These are phyloP conservation scores for Sarotherodon lohbergeri DNA, from an alignment of 2,113 vertebrate species.

Conservation along the genomic window DNA sequence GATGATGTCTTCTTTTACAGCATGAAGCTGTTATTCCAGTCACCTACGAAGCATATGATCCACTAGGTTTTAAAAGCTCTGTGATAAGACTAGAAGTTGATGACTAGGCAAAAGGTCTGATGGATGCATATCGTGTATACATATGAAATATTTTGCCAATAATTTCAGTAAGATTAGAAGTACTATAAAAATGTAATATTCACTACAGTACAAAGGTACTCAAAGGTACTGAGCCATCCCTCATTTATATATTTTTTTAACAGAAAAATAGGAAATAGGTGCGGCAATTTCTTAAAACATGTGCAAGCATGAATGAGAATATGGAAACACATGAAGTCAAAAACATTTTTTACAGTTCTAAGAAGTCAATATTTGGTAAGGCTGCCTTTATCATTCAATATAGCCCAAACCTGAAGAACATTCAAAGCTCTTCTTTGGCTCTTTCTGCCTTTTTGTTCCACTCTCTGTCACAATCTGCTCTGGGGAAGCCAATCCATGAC, in stretches of 20 bases:
- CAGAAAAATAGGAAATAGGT: accelerated
- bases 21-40: neutral
- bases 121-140: neutral
- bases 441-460: accelerated
- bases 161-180: neutral
- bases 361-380: neutral
- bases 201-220: neutral
- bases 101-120: neutral
- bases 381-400: neutral
- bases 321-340: neutral
- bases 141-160: neutral
- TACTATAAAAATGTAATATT: neutral
- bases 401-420: neutral
- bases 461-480: neutral
- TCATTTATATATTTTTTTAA: neutral
- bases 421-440: neutral
- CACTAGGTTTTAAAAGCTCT: neutral
- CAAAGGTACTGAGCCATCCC: accelerated
- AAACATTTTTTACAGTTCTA: accelerated
- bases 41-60: neutral
- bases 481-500: neutral
- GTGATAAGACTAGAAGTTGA: neutral
- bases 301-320: accelerated
- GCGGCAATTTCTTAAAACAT: neutral
- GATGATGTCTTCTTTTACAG: neutral